Evolutionary conservation across 2,797 vertebrate genomes (phyloP).

Genomic region (Channallabes apus): DNA sequence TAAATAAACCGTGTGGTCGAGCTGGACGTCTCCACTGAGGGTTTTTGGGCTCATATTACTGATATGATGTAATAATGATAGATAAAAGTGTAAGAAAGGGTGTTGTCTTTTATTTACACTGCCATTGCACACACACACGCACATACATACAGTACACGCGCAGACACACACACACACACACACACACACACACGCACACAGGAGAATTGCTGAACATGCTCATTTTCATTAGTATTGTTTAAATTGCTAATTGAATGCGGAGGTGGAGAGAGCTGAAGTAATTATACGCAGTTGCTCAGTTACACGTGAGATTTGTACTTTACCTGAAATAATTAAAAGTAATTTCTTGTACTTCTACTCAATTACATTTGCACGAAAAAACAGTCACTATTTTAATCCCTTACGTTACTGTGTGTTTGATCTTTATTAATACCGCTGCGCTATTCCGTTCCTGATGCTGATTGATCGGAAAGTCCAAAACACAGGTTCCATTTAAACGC

Average conservation of each 20-base stretch:
- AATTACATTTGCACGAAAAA: constrained; percentile 15
- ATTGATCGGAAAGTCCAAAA: not conserved
- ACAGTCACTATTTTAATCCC: not conserved
- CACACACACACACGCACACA: too few relatives aligned
- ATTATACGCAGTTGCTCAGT: not conserved
- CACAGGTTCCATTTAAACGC: not conserved
- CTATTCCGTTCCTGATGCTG: not conserved
- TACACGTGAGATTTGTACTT: not conserved
- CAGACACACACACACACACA: constrained; percentile 7
- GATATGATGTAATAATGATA: constrained; percentile 3
- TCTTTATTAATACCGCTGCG: too few relatives aligned
- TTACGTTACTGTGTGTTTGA: not conserved
- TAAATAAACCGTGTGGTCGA: not conserved
- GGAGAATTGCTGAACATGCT: constrained; percentile 32
- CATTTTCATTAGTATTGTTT: constrained; percentile 21
- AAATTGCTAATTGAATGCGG: constrained; percentile 17
- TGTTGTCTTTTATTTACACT: not conserved
- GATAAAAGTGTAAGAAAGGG: not conserved
- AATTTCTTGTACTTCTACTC: constrained; percentile 6
- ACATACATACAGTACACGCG: not conserved
- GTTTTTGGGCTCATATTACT: not conserved
- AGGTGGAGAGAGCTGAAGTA: not conserved
- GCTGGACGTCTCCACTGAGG: not conserved
- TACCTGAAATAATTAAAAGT: constrained; percentile 11
- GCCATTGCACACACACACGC: not conserved